Evolutionary conservation across 2,888 invertebrate genomes (phyloP).

Genomic region (Leptinotarsa rubiginosa): DNA sequence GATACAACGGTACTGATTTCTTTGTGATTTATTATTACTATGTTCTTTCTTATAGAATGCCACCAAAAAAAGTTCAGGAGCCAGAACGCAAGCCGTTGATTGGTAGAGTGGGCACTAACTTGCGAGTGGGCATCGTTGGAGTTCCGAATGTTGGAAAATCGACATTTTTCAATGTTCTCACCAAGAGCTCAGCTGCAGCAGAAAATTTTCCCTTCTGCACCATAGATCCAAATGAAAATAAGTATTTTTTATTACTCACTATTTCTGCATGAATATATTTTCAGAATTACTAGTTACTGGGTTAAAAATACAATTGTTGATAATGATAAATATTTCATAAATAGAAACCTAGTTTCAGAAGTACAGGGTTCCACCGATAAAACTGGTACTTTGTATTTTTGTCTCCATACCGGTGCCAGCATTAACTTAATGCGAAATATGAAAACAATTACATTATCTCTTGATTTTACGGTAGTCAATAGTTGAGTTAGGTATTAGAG

Average conservation of each 20-base stretch:
- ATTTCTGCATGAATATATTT: background rate
- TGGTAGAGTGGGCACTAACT: conserved; percentile 94
- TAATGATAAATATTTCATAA: no score
- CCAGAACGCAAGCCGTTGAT: conserved; percentile 91
- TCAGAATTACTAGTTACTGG: no score
- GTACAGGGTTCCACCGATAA: no score
- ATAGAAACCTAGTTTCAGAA: no score
- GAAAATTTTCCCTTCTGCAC: conserved; percentile 99
- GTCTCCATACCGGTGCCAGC: no score
- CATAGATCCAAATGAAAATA: conserved; percentile 99
- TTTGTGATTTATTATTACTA: background rate
- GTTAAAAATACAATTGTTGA: no score
- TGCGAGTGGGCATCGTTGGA: conserved; percentile 95
- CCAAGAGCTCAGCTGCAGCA: conserved; percentile 96
- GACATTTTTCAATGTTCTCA: conserved; percentile 99
- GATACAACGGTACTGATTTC: no score
- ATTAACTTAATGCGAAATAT: no score
- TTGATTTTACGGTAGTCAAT: no score
- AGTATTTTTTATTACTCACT: conserved; percentile 73
- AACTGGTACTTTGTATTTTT: no score
- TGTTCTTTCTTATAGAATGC: conserved; percentile 68
- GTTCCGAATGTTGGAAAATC: conserved; percentile 99
- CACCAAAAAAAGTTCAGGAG: conserved; percentile 91
- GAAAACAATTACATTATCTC: no score
- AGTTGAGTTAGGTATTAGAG: no score